A percentile compares a stretch with the other conserved stretches of the same genome.
Evolutionary conservation across 2,113 vertebrate genomes (phyloP).

Genomic region (Emberiza fucata): DNA sequence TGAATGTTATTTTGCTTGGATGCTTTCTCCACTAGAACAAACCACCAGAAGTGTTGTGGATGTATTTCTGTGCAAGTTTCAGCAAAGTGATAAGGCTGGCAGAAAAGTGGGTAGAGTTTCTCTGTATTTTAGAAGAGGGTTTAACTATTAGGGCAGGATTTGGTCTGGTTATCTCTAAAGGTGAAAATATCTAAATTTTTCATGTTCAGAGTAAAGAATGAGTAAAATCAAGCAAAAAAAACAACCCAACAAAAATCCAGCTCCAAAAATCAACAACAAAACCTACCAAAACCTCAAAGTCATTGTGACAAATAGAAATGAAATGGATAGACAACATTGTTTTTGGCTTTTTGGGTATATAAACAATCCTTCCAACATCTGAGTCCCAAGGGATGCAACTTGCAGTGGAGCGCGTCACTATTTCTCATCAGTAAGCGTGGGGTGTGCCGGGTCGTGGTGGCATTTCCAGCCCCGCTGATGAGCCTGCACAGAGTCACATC

Average conservation of each 20-base stretch:
- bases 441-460: not conserved
- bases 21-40: not conserved
- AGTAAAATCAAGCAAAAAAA: not conserved
- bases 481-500: rapidly evolving
- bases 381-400: not conserved
- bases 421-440: not conserved
- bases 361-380: not conserved
- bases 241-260: not conserved
- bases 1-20: not conserved
- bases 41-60: not conserved
- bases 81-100: not conserved
- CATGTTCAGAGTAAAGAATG: not conserved
- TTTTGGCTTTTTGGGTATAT: not conserved
- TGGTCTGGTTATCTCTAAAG: not conserved
- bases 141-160: not conserved
- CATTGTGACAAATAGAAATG: not conserved
- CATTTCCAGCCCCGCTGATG: not conserved
- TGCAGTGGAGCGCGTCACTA: rapidly evolving
- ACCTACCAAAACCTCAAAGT: not conserved
- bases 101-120: not conserved
- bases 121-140: not conserved
- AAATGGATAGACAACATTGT: rapidly evolving
- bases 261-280: not conserved
- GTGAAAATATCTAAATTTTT: not conserved
- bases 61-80: not conserved